These are phyloP conservation scores for Leptothorax acervorum DNA, from an alignment of 2,888 invertebrate genomes.

Conservation along the genomic window DNA sequence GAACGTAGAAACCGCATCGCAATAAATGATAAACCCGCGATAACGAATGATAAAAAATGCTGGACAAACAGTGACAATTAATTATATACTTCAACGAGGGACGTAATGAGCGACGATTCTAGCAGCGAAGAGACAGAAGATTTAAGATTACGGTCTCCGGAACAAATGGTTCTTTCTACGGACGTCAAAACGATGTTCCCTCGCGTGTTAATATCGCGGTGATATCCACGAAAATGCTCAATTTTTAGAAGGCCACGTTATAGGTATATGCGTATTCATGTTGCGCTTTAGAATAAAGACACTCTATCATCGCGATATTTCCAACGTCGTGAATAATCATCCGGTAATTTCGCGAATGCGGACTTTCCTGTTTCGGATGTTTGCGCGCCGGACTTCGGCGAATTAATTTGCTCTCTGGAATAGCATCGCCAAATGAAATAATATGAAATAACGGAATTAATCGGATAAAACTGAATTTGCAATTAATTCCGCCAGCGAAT, in stretches of 20 bases:
- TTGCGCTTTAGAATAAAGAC: background rate
- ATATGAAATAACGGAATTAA: conserved; percentile 21
- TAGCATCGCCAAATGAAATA: background rate
- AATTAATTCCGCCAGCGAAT: background rate
- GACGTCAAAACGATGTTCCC: background rate
- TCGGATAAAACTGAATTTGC: background rate
- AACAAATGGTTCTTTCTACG: background rate
- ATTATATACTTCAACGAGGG: background rate
- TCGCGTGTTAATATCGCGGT: background rate
- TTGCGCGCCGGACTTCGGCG: background rate
- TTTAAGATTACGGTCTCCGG: background rate
- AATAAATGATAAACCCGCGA: background rate
- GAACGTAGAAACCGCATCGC: background rate
- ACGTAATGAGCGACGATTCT: background rate
- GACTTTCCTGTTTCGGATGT: conserved; percentile 39
- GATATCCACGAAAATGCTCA: background rate
- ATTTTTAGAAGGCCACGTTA: background rate
- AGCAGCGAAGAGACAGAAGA: background rate
- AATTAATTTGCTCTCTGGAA: background rate
- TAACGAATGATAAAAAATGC: conserved; percentile 8
- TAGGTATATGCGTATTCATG: background rate
- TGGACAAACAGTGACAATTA: conserved; percentile 7
- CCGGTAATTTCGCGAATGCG: conserved; percentile 28
- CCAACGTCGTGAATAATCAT: conserved; percentile 23
- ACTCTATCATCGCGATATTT: conserved; percentile 14